Conservation (phyloP, 2,888 invertebrate genomes). For the Ornithoptera alexandrae region DNA sequence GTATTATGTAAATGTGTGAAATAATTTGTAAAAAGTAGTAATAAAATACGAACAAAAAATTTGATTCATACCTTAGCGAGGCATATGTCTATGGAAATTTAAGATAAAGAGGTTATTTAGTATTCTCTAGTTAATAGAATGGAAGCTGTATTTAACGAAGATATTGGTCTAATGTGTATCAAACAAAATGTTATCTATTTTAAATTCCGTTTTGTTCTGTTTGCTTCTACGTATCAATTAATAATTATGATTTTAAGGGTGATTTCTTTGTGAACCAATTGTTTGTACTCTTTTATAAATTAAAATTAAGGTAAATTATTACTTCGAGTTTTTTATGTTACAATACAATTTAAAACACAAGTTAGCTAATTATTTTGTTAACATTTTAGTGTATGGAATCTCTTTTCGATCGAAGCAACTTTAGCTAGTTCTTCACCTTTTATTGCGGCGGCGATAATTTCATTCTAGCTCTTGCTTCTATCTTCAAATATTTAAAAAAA, state of each 20-base stretch:
- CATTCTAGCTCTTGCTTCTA: too few species aligned
- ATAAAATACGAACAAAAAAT: slow-evolving; percentile 10
- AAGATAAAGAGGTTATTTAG: slow-evolving; percentile 6
- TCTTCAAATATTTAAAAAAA: too few species aligned
- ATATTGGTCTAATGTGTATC: slow-evolving; percentile 18
- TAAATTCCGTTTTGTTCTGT: neutral
- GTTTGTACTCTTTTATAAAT: slow-evolving; percentile 24
- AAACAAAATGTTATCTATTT: neutral
- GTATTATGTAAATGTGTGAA: slow-evolving; percentile 24
- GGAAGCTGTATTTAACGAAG: slow-evolving; percentile 3
- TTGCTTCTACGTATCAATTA: neutral
- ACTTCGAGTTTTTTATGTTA: slow-evolving; percentile 10
- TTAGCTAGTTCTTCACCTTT: too few species aligned
- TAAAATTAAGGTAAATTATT: slow-evolving; percentile 18
- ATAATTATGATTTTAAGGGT: slow-evolving; percentile 8
- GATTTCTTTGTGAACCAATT: slow-evolving; percentile 17
- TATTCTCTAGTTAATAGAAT: slow-evolving; percentile 20
- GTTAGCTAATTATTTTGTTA: neutral
- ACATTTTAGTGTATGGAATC: neutral
- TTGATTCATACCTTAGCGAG: slow-evolving; percentile 14
- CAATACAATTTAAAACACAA: neutral
- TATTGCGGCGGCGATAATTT: too few species aligned
- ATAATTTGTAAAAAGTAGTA: slow-evolving; percentile 29
- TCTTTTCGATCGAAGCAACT: too few species aligned
- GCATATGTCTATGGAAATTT: neutral